Base-by-base conservation (phyloP, 2,888 invertebrate species). In the Drosophila maculinotata region DNA sequence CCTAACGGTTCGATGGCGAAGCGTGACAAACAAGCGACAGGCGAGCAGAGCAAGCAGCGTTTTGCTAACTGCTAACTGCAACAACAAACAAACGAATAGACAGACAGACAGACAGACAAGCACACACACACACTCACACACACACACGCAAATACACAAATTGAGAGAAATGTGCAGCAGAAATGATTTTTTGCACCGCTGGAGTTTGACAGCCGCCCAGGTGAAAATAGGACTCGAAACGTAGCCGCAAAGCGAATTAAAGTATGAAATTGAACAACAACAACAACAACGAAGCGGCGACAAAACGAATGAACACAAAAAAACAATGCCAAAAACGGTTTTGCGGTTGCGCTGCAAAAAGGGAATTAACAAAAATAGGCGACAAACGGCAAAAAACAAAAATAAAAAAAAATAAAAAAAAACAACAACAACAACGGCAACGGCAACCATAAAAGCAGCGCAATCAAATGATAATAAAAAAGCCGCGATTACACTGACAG, bases 381-480 rank as follows among this genome's bases (percentile, higher is more conserved):
- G 79, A 79, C 71, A 88, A 80, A 51, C 45, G 66, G 79, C 69
- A 48, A 64, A 66, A 76, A 69, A 67, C 60, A 53, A 68, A 63
- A 30, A 3, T 17, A 26, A 30, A 44, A 30, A 44, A 25, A 12
- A 6, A 14, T 17, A 17, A 20, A 20, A 3, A 48, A 31, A 36
- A 69, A 36, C 31, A 59, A 60, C 25, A 51, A 52, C 15, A 52
- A 35, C 36, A 45, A 49, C 41, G 48, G 51, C 77, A 71, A 69
- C 74, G 71, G 54, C 85, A 75, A 68, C 78, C 72, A 77, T 80
- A 78, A 83, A 85, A 79, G 82, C 76, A 85, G 69, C 74, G 69
- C 88, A 86, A 83, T 86, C 88, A 83, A 87, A 86, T 85, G 83
- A 83, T 83, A 83, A 87, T 83, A 83, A 86, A 87, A 87, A 75